These are phyloP conservation scores for Syrphus vitripennis DNA, from an alignment of 2,888 invertebrate genomes.

Conservation along the genomic window DNA sequence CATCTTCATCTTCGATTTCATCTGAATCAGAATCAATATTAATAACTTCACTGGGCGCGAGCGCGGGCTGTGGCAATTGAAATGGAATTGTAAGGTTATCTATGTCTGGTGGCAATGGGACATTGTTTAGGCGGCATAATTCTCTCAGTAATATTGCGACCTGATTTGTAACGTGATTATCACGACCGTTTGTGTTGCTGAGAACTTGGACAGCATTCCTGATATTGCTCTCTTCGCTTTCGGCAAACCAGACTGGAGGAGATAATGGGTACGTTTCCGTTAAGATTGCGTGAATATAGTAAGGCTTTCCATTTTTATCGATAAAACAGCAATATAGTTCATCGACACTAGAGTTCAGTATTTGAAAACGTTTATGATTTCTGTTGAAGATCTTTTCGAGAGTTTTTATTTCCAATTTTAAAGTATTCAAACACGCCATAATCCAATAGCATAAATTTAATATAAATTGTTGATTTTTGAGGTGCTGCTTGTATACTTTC, in stretches of 20 bases:
- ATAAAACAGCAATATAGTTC: slow-evolving; percentile 99
- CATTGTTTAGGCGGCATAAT: slow-evolving; percentile 94
- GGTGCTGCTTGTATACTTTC: not conserved
- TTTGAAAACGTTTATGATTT: slow-evolving; percentile 98
- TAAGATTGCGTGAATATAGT: slow-evolving; percentile 99
- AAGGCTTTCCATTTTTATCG: slow-evolving; percentile 96
- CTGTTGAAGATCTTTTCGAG: slow-evolving; percentile 98
- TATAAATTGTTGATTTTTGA: slow-evolving; percentile 17
- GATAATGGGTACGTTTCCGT: slow-evolving; percentile 99
- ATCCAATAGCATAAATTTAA: slow-evolving; percentile 57
- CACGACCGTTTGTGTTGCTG: slow-evolving; percentile 93
- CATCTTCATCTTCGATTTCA: slow-evolving; percentile 82
- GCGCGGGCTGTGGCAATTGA: slow-evolving; percentile 79
- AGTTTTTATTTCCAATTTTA: slow-evolving; percentile 99
- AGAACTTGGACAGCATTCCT: slow-evolving; percentile 97
- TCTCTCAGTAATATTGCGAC: slow-evolving; percentile 95
- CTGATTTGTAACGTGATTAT: slow-evolving; percentile 94
- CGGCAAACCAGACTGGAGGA: slow-evolving; percentile 99
- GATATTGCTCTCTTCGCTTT: slow-evolving; percentile 97
- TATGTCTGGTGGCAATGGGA: slow-evolving; percentile 96
- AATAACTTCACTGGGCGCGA: slow-evolving; percentile 78
- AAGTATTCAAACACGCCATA: slow-evolving; percentile 95
- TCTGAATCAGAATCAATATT: slow-evolving; percentile 81
- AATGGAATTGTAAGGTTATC: slow-evolving; percentile 88
- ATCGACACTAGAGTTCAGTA: slow-evolving; percentile 99